Evolutionary conservation across 1,140 invertebrate genomes (phyloP), one percentile per base, ranked within the genome.

Genomic region (Camponotus floridanus): DNA sequence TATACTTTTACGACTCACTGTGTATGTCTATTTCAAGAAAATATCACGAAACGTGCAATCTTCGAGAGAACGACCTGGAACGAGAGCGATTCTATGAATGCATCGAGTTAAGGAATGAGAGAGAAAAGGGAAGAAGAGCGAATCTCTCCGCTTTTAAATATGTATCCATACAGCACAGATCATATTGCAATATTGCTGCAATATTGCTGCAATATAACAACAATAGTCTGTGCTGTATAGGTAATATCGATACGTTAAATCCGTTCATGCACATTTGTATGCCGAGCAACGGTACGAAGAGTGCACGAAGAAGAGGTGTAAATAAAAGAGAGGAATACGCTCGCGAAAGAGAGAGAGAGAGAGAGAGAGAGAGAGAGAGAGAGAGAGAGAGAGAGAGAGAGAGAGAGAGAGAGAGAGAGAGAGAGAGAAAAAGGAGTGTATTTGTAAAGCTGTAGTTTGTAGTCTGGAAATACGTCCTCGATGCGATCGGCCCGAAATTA

Each of bases 361-460:
- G 48, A 51, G 48, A 51, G 13, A 51, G 48, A 5, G 13, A 15
- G 15, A 51, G 45, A 18, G 15, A 51, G 48, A 51, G 48, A 51
- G 48, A 51, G 13, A 51, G 48, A 26, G 48, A 0, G 5, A 11
- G 15, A 0, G 13, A 15, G 15, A 51, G 45, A 18, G 15, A 51
- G 48, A 51, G 48, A 51, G 48, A 51, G 13, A 51, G 48, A 5
- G 13, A 15, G 15, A 51, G 45, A 18, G 15, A 51, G 48, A 51
- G 48, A 51, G 48, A 51, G 13, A 51, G 48, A 45, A 11, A 13
- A 31, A 88, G 51, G 48, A 89, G 76, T 70, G 33, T 36, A 76
- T 86, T 86, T 86, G 57, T 80, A 86, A 88, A 88, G 74, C 45
- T 57, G 68, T 80, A 70, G 62, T 80, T 89, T 51, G 15, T 61